These are phyloP conservation scores for Mormyrus proboscirostris DNA, from an alignment of 2,797 vertebrate species.

Conservation along the genomic window DNA sequence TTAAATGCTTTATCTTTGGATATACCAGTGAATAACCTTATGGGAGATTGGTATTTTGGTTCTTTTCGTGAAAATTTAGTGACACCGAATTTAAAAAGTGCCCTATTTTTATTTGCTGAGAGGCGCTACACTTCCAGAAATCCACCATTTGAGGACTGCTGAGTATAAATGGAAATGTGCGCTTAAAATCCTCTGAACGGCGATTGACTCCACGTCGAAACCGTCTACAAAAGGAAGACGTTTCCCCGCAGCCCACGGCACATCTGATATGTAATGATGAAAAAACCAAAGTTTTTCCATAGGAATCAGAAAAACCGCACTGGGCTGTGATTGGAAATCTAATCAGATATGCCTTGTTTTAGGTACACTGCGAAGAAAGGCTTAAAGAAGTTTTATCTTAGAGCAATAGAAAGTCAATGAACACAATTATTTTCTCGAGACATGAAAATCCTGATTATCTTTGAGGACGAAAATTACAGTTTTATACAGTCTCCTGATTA, in stretches of 20 bases:
- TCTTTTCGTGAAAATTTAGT: not conserved
- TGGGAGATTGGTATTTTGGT: not conserved
- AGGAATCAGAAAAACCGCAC: slow-evolving; percentile 58
- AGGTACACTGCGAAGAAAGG: slow-evolving; percentile 28
- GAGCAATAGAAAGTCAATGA: not conserved
- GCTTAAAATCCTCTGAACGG: not conserved
- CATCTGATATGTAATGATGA: slow-evolving; percentile 4
- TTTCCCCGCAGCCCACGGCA: not conserved
- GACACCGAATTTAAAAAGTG: not conserved
- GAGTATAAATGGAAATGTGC: slow-evolving; percentile 8
- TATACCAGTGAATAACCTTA: not conserved
- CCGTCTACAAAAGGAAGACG: not conserved
- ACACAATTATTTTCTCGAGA: not conserved
- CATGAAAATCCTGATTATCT: not conserved
- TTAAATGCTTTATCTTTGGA: not conserved
- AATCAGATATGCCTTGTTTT: slow-evolving; percentile 61
- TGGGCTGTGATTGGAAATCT: slow-evolving; percentile 76
- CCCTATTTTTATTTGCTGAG: slow-evolving; percentile 10
- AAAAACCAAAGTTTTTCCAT: not conserved
- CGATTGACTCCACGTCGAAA: not conserved
- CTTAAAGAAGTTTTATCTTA: slow-evolving; percentile 10
- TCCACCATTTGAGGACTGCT: slow-evolving; percentile 6
- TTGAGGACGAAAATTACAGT: not conserved
- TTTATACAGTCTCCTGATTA: not conserved
- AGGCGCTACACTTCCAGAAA: slow-evolving; percentile 10